Base-by-base conservation (phyloP, 2,797 vertebrate genomes). In the Nyctalus aviator region DNA sequence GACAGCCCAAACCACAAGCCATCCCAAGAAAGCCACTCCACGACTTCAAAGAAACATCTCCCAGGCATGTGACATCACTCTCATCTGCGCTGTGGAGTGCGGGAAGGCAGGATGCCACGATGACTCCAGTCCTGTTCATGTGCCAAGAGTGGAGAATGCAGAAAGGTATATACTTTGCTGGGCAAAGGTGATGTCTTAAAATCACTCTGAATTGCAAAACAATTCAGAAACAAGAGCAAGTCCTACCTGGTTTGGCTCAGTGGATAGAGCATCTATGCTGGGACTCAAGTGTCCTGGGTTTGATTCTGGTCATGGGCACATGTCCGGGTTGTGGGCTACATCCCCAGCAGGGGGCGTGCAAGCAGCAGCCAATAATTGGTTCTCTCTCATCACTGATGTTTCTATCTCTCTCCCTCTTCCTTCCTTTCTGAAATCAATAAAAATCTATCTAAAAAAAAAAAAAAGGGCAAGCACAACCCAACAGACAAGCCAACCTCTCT, bases 21-120 rank as follows among this genome's bases (percentile, higher is more conserved):
- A 48, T 30, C 50, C 32, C 25, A 30, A 75, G 55, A 64, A 76
- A 77, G 72, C 21, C 68, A 37, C n/a, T 75, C 8, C 11, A 6
- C 1, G 62, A 30, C 37, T 68, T 44, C 78, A 23, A 82, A 82
- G 30, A 44, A 66, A 30, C 5, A 13, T 57, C 48, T 66, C 55
- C 5, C 48, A 85, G 82, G 62, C 18, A 44, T 21, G 78, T 7
- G 6, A 46, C 37, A 21, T 64, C 25, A 94, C 72, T n/a, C 3
- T 50, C 78, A 76, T 84, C 78, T 30, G 48, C 44, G 11, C 73
- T 95, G 17, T 12, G 44, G 90, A 94, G 96, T 10, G 62, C 27
- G 92, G 93, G 35, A 95, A 94, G 95, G 62, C 87, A 50, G 53
- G 75, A 46, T 6, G 10, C 76, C 59, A 41, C 1, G 11, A 30